phyloP scores from a whole-genome alignment of 2,888 invertebrate species.

The Iselma pallidipennis region DNA sequence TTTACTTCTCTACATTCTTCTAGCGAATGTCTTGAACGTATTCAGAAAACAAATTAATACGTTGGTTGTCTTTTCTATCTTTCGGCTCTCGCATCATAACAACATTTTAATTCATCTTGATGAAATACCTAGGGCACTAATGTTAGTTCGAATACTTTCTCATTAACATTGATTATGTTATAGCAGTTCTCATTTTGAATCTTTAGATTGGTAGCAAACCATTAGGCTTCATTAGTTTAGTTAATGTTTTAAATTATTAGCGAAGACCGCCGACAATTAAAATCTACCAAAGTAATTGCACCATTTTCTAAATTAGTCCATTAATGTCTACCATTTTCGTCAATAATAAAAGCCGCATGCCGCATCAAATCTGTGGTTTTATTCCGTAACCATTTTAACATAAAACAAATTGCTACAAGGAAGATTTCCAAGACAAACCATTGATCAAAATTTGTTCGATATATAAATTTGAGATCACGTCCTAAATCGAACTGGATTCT shows the following conservation, averaged over 20 bases:
- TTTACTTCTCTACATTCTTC: constrained; percentile 1
- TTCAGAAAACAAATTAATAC: not conserved
- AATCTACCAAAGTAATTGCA: constrained; percentile 9
- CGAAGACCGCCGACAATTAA: constrained; percentile 5
- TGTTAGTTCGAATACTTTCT: constrained; percentile 4
- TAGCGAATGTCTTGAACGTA: not conserved
- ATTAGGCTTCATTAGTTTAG: constrained; percentile 15
- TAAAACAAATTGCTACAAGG: not conserved
- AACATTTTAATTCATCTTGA: not conserved
- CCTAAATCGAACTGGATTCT: not conserved
- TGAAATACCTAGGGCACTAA: constrained; percentile 2
- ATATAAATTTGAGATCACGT: not conserved
- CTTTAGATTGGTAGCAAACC: constrained; percentile 8
- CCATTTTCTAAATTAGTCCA: constrained; percentile 6
- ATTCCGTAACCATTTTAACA: not conserved
- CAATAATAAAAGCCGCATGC: not conserved
- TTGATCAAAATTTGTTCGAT: not conserved
- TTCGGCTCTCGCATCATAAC: not conserved
- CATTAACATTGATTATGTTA: constrained; percentile 11
- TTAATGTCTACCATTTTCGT: constrained; percentile 1
- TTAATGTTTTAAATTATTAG: constrained; percentile 13
- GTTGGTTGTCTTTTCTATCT: not conserved
- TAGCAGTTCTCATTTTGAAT: not conserved
- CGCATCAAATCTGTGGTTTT: not conserved
- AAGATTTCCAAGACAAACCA: not conserved